Evolutionary conservation across 2,888 invertebrate species (phyloP), one percentile per base, ranked within the genome.

Genomic region (Leptarthrus brevirostris): DNA sequence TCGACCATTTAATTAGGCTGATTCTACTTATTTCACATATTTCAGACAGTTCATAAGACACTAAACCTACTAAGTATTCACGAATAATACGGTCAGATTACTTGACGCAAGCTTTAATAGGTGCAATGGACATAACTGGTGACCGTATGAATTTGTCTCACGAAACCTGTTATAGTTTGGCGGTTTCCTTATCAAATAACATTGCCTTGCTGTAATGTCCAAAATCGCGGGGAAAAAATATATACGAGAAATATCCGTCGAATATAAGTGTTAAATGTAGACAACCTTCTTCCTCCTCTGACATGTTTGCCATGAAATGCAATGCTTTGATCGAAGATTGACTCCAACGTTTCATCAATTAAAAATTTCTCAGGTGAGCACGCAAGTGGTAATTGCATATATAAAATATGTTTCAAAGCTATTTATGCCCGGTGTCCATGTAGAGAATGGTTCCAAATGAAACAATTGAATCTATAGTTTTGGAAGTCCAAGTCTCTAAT

Each of bases 401-500:
- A 18, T 49, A 49, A 18, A 49, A 49, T 1, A 49, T 20, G 0
- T 16, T 8, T 49, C 49, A 49, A 49, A 49, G 4, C 18, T 18
- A 5, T 3, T 20, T 18, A 49, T 49, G 5, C 18, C 49, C 76
- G 5, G 77, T 75, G 52, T 76, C 76, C 16, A 77, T 74, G 24
- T 74, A 77, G 1, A 78, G 24, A 34, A 66, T 72, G 18, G 49
- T 30, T 8, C 76, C 78, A 20, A 75, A 56, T 5, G 26, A 1
- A 0, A 76, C 58, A 3, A 78, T 54, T 34, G 61, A 72, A 18
- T 75, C 74, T 8, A 79, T 47, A 14, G 74, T 76, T 34, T 66
- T 75, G 10, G 72, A 75, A 4, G 75, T 76, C 79, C 79, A 79
- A 0, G 52, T 24, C n/a, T 34, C 6, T 1, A 76, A 75, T 0